Evolutionary conservation across 2,113 vertebrate genomes (phyloP), one percentile per base, ranked within the genome.

Genomic region (Sinocyclocheilus rhinocerous): DNA sequence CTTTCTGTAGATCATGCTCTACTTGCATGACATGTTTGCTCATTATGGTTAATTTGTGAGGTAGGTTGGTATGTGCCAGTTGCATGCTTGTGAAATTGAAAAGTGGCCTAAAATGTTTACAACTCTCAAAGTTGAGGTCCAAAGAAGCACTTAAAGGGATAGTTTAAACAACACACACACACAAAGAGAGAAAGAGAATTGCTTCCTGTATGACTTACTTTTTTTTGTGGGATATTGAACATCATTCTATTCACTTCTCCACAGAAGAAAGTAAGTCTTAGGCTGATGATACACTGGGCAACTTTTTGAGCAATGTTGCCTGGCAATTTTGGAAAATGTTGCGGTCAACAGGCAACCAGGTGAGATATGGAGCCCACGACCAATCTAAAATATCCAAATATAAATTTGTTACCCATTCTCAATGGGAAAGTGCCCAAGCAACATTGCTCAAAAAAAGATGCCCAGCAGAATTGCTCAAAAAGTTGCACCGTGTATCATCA

Each of bases 21-120:
- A 24, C 7, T 26, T 65, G 7, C 22, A 18, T 16, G 78, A 3
- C 20, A 45, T 80, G 20, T 61, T 80, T 63, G 4, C 63, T 24
- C 13, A 26, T 45, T 45, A 5, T 81, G 57, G 59, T 45, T 81
- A 18, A 81, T 48, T 65, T 81, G 79, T 81, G n/a, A 65, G 39
- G n/a, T 20, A 65, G 39, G n/a, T 20, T 48, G 39, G 33, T 42
- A 24, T 65, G 36, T 65, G 59, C 36, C n/a, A 65, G 2, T 5
- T 80, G 57, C 33, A 80, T 61, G 20, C 2, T 22, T 63, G 2
- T 61, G 22, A 61, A 5, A 39, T 6, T 61, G 26, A 36, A 55
- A 55, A 59, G 16, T 57, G 4, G 20, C 18, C 52, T 57, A 20
- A 57, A 36, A 57, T 59, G 52, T 33, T 39, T 29, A 22, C 52